Evolutionary conservation across 2,113 vertebrate genomes (phyloP), one percentile per base, ranked within the genome.

Genomic region (Zonotrichia leucophrys): DNA sequence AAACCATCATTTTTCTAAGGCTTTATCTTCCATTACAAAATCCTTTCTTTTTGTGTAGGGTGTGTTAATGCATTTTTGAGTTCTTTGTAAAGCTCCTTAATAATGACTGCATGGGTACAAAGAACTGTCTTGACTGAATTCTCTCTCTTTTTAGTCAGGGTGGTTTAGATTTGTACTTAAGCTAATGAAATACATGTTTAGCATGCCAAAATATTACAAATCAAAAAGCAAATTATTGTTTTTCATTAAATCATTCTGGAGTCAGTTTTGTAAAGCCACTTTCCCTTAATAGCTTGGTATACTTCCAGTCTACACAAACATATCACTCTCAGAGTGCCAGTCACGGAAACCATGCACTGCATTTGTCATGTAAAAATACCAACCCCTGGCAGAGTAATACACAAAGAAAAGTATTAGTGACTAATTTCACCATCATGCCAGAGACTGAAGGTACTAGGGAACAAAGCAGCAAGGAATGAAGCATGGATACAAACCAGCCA

Each of bases 201-300:
- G 12, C 2, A 2, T 5, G 59, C 87, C 87, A 92, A 95, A 91
- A 70, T 74, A 85, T 58, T 90, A 89, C 64, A 84, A 92, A 81
- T 75, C 41, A 78, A 82, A 95, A 88, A 83, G 59, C 47, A 77
- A 91, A 86, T 88, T 68, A 70, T 85, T 82, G n/a, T 63, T 94
- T 95, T 95, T 83, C 80, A 86, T 89, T 3, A 83, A 89, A 31
- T 93, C 68, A 70, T 88, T 86, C 83, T 81, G 72, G 81, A 92
- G 73, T 72, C 60, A 92, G 85, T 81, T 90, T 94, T 93, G 52
- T 83, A 87, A 84, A 90, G 76, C 66, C 64, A 33, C 77, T 94
- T 90, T 84, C 86, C 76, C 56, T 75, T 83, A 93, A 74, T 46
- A 92, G 47, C 52, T 91, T 70, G 64, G 35, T 90, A 8, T 68